A percentile compares a stretch with the other conserved stretches of the same genome.
Conservation (phyloP, 2,797 vertebrate genomes). For the Anniella stebbinsi region DNA sequence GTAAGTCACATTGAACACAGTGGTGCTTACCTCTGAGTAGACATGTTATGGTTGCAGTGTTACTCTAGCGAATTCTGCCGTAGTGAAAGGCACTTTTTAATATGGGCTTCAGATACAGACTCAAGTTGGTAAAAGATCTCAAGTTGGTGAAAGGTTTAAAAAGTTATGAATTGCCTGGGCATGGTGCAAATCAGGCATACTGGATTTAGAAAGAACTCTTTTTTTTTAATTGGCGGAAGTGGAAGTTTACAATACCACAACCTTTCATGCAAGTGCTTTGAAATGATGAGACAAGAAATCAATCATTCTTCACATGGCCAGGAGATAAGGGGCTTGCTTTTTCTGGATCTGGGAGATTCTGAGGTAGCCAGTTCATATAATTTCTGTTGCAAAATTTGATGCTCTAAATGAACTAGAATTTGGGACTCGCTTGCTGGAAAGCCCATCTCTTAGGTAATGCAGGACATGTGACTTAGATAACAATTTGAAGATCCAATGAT, state of each 20-base stretch:
- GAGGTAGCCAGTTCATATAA: not conserved
- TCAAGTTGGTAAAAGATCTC: not conserved
- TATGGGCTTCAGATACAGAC: too few species aligned
- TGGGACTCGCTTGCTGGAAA: not conserved
- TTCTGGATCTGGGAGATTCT: not conserved
- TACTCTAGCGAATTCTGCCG: not conserved
- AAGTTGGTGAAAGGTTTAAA: not conserved
- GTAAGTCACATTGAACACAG: not conserved
- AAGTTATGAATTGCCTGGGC: not conserved
- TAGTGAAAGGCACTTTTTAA: not conserved
- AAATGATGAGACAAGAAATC: not conserved
- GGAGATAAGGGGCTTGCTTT: not conserved
- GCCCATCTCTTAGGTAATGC: not conserved
- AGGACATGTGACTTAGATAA: not conserved
- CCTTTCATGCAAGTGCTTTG: not conserved
- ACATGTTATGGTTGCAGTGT: not conserved
- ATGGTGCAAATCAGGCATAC: not conserved
- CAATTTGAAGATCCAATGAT: not conserved
- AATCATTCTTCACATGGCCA: not conserved
- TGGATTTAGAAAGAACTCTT: not conserved
- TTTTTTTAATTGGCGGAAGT: not conserved
- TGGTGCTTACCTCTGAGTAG: not conserved
- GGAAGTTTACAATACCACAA: not conserved
- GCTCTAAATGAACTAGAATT: not conserved
- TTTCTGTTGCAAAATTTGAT: not conserved